phyloP scores from a whole-genome alignment of 35 echinoderm and acorn worm species.

The Apostichopus japonicus region DNA sequence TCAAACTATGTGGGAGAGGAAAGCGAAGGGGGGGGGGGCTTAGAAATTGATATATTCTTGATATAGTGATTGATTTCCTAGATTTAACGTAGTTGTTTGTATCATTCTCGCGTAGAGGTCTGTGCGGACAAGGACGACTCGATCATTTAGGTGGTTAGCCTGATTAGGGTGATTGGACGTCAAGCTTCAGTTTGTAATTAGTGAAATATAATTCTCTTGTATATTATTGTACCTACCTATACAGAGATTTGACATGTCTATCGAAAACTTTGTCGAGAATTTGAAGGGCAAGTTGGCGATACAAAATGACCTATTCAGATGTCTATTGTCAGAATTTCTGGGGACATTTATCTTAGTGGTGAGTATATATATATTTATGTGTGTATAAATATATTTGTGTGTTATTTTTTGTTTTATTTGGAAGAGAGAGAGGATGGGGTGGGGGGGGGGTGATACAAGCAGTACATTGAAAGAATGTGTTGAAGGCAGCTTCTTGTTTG shows the following conservation, averaged over 20 bases:
- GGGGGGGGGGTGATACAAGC: background rate
- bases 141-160: too few species aligned
- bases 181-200: too few species aligned
- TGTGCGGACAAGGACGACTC: too few species aligned
- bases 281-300: background rate
- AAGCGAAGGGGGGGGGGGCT: too few species aligned
- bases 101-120: too few species aligned
- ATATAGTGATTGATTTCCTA: too few species aligned
- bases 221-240: too few species aligned
- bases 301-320: conserved; percentile 18
- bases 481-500: background rate
- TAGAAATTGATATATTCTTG: too few species aligned
- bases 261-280: background rate
- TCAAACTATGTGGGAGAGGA: too few species aligned
- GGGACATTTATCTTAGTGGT: conserved; percentile 50
- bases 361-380: background rate
- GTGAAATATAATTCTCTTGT: too few species aligned
- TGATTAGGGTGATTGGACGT: too few species aligned
- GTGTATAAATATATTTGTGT: background rate
- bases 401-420: background rate
- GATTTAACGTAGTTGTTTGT: too few species aligned
- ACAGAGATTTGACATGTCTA: conserved; percentile 8
- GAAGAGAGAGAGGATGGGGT: background rate
- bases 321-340: conserved; percentile 42
- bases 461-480: background rate